Base-by-base conservation (phyloP, 2,888 invertebrate genomes). In the Bedellia somnulentella region DNA sequence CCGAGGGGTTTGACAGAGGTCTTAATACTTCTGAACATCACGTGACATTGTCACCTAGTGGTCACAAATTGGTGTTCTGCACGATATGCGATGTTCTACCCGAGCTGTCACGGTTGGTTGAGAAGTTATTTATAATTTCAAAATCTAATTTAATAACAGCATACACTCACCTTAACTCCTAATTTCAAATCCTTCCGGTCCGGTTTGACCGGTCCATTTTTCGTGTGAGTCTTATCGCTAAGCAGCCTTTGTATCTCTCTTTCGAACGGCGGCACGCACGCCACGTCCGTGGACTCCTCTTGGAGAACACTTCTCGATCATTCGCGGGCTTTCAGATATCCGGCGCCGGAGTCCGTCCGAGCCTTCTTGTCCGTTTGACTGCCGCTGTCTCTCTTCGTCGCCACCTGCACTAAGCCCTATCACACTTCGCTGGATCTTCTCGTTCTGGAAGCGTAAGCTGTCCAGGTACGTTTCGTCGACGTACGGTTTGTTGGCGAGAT, bases 191-290 rank as follows among this genome's bases (percentile, higher is more conserved):
- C 81, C 42, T 79, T 80, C 35, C 80, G 57, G 41, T 83, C 83
- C 29, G 76, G 59, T 52, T 82, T 82, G 15, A 80, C 77, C 29
- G 82, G 79, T 45, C 78, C 80, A 46, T 77, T 80, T 48, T 81
- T 81, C 35, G 81, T 66, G 35, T 82, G 55, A 57, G 81, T 82
- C 53, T 84, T 84, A 49, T 87, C 87, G 45, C 87, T 87, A 39
- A 88, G 73, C 43, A 89, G 78, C 57, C 87, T 83, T 58, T 88
- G 87, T 43, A 89, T 85, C 57, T 89, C 88, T 47, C 86, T 79
- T 66, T 89, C 89, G 52, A 89, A 89, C 13, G 88, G 87, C 31
- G 82, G 82, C 35, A 77, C 71, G 42, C 75, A 75, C 12, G 71
- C 76, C 26, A 76, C 68, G 40, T 77, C 77, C 5, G 67, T 57